These are phyloP conservation scores for Oreochromis grahami DNA, from an alignment of 2,797 vertebrate species.

Conservation along the genomic window DNA sequence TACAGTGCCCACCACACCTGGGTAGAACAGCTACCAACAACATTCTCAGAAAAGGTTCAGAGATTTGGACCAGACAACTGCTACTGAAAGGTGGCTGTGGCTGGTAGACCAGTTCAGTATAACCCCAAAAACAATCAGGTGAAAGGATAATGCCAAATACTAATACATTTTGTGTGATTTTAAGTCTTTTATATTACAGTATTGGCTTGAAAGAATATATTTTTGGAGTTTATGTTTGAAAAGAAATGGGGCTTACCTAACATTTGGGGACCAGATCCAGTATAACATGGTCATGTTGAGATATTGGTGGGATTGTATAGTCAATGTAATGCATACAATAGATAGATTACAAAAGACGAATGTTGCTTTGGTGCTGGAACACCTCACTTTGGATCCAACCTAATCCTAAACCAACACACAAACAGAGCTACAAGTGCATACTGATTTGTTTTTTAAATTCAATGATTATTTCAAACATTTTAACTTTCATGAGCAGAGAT, in stretches of 20 bases:
- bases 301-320: not conserved
- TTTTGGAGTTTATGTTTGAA: not conserved
- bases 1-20: slow-evolving; percentile 56
- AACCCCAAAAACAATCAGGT: not conserved
- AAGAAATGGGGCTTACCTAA: not conserved
- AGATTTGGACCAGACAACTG: slow-evolving; percentile 15
- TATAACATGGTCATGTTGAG: not conserved
- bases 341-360: not conserved
- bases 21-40: slow-evolving; percentile 12
- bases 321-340: not conserved
- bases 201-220: not conserved
- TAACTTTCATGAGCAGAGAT: not conserved
- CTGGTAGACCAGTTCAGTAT: not conserved
- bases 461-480: not conserved
- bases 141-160: not conserved
- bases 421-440: not conserved
- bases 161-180: fast-evolving
- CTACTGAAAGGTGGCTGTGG: slow-evolving; percentile 1
- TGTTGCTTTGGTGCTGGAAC: not conserved
- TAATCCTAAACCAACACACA: not conserved
- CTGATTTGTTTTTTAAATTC: not conserved
- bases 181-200: not conserved
- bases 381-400: not conserved
- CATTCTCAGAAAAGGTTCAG: not conserved
- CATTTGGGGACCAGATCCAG: not conserved